Conservation (phyloP, 2,888 invertebrate genomes). For the Chrysolina haemoptera region DNA sequence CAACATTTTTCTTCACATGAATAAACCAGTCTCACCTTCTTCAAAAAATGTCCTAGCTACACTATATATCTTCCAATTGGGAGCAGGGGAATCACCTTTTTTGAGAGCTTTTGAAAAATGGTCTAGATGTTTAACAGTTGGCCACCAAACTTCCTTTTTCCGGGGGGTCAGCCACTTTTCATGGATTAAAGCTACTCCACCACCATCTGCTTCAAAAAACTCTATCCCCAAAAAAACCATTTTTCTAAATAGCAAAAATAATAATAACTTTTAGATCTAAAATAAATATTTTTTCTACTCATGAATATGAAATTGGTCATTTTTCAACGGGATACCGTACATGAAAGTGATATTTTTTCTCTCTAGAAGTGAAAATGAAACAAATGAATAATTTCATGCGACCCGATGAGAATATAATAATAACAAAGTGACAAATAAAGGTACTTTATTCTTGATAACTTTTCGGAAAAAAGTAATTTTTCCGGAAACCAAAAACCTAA, state of each 20-base stretch:
- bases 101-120: constrained; percentile 9
- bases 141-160: constrained; percentile 36
- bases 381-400: no score
- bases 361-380: no score
- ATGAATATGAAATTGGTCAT: no score
- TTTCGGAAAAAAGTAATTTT: no score
- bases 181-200: constrained; percentile 29
- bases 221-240: constrained; percentile 23
- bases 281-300: no score
- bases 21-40: constrained; percentile 25
- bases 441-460: no score
- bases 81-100: constrained; percentile 23
- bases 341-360: no score
- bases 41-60: constrained; percentile 26
- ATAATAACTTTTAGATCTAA: no score
- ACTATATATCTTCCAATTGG: constrained; percentile 23
- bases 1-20: not conserved
- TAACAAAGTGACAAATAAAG: no score
- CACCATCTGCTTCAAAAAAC: constrained; percentile 28
- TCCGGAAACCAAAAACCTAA: no score
- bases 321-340: no score
- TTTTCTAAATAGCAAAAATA: not conserved
- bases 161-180: constrained; percentile 36
- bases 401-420: no score
- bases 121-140: not conserved